Conservation (phyloP, 2,797 vertebrate genomes). For the Tenualosa thibaudeaui region DNA sequence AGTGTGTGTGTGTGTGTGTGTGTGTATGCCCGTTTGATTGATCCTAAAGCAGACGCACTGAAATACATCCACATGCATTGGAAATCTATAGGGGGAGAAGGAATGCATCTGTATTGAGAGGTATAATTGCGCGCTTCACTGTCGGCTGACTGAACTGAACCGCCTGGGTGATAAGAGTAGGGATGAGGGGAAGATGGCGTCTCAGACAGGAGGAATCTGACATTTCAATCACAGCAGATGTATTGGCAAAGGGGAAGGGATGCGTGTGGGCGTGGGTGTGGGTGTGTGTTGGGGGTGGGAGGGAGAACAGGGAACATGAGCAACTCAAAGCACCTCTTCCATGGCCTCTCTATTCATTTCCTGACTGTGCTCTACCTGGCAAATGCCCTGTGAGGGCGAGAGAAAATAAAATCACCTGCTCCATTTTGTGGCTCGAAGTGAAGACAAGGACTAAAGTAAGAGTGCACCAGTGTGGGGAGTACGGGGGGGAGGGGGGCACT, state of each 20-base stretch:
- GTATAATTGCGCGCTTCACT: constrained; percentile 28
- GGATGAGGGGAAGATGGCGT: constrained; percentile 25
- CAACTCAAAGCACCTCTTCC: background rate
- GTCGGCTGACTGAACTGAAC: constrained; percentile 21
- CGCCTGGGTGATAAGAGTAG: constrained; percentile 13
- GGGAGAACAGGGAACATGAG: background rate
- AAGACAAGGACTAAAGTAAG: background rate
- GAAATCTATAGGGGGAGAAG: constrained; percentile 30
- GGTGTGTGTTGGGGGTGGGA: background rate
- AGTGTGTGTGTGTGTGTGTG: constrained; percentile 12
- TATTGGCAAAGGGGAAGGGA: background rate
- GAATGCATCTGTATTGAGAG: constrained; percentile 17
- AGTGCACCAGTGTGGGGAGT: background rate
- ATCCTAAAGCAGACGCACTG: constrained; percentile 30
- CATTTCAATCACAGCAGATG: constrained; percentile 45
- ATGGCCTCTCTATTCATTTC: background rate
- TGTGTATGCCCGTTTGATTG: constrained; percentile 21
- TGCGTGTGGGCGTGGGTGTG: background rate
- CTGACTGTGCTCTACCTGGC: background rate
- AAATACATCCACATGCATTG: constrained; percentile 29
- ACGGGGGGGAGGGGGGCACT: background rate
- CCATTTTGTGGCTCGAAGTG: background rate
- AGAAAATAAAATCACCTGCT: constrained; percentile 4
- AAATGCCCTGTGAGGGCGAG: background rate
- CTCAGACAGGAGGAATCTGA: constrained; percentile 38